Evolutionary conservation across 2,797 vertebrate genomes (phyloP), one percentile per base, ranked within the genome.

Genomic region (Rallus crepitans): DNA sequence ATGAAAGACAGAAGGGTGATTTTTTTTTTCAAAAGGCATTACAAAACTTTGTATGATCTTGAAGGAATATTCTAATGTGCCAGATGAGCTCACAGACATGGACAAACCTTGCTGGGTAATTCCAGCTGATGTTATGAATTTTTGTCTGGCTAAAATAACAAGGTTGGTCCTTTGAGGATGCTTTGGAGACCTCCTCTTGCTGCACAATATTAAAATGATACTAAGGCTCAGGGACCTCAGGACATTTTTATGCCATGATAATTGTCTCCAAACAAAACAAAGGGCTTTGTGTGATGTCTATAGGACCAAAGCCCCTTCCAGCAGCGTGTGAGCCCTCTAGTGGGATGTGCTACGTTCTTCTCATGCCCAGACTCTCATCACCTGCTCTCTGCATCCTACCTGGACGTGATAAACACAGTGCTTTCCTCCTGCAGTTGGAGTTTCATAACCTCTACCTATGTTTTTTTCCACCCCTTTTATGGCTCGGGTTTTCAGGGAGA

Each of bases 311-410:
- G 40, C 59, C 55, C 87, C 79, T 63, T 25, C 10, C 19, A 95
- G 82, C 28, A 40, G 71, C 65, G 0, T 75, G 91, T 94, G 96
- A 90, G 96, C 94, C 95, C 89, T 97, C 95, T 91, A 94, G 96
- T 87, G 96, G 95, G 87, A 72, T 53, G 57, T 4, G 1, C 56
- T 11, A 52, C 7, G n/a, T 20, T 56, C 48, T 13, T 79, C 45
- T 19, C 47, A 24, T 47, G 48, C 52, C 70, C 84, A 72, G 35
- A 9, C 27, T 30, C 8, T 11, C 25, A 5, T n/a, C n/a, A 78
- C 63, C 69, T 71, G 2, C 75, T 35, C 7, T 5, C 33, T 3
- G 27, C n/a, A 15, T 14, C 60, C 60, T 75, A 84, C 55, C 75
- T 85, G 60, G 6, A 2, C 4, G 18, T 9, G 45, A 13, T 16